phyloP scores from a whole-genome alignment of 2,797 vertebrate genomes.

The Sebastes melanostomus region DNA sequence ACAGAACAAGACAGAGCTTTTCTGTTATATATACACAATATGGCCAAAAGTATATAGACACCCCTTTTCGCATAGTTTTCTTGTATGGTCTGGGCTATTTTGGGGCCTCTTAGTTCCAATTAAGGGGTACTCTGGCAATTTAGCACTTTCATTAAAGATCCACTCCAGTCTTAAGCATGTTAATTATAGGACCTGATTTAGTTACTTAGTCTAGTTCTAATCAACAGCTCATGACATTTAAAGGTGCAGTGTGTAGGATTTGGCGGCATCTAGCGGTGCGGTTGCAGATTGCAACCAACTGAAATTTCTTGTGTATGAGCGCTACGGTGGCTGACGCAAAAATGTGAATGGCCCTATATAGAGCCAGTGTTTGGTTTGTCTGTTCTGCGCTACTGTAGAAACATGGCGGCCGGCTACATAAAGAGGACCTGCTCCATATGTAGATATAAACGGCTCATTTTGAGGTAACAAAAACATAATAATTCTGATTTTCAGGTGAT shows the following conservation, averaged over 20 bases:
- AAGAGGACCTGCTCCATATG: no score
- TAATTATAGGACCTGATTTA: background rate
- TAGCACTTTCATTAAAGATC: background rate
- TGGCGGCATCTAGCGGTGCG: background rate
- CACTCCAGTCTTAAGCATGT: background rate
- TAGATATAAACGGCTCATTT: no score
- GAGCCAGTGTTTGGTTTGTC: no score
- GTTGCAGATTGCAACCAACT: no score
- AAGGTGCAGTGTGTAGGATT: background rate
- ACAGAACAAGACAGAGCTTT: background rate
- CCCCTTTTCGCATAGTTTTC: background rate
- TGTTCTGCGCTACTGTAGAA: no score
- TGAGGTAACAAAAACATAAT: no score
- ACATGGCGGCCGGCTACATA: no score
- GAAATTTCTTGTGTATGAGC: no score
- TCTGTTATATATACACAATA: background rate
- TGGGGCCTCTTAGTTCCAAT: background rate
- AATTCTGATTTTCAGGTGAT: no score
- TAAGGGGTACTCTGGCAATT: background rate
- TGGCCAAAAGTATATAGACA: background rate
- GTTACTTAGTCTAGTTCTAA: background rate
- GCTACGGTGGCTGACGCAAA: no score
- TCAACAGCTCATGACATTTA: background rate
- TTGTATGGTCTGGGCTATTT: background rate
- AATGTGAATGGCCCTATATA: no score